A percentile compares a stretch with the other conserved stretches of the same genome.
These are phyloP conservation scores for Chloroceryle amazona DNA, from an alignment of 2,797 vertebrate genomes.

Conservation along the genomic window DNA sequence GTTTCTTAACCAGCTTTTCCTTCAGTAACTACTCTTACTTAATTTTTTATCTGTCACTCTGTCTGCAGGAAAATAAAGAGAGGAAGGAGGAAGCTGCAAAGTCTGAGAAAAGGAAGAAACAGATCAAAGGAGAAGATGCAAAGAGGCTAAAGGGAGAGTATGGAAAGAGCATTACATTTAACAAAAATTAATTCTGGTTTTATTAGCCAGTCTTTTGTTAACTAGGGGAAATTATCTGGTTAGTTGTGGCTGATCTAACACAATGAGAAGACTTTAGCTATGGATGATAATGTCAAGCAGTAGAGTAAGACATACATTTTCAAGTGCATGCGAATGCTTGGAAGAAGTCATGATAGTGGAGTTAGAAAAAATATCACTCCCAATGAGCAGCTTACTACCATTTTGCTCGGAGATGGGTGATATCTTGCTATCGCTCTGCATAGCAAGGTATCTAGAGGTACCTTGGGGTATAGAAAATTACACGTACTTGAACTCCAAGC, in stretches of 20 bases:
- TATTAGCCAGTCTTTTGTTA: background rate
- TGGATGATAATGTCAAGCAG: background rate
- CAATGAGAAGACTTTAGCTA: background rate
- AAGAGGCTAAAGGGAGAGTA: conserved; percentile 89
- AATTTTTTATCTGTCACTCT: background rate
- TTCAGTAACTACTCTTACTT: background rate
- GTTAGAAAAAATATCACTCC: background rate
- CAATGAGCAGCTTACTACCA: background rate
- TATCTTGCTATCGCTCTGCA: background rate
- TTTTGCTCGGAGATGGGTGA: background rate
- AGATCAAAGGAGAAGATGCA: conserved; percentile 89
- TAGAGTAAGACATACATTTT: background rate
- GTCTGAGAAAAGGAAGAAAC: conserved; percentile 91
- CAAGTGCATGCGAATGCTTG: background rate
- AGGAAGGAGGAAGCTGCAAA: conserved; percentile 88
- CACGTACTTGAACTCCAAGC: background rate
- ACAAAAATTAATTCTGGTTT: background rate
- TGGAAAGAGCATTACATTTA: conserved; percentile 86
- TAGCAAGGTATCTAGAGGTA: background rate
- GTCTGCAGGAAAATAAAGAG: conserved; percentile 89
- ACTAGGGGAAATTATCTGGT: background rate
- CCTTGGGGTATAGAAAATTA: background rate
- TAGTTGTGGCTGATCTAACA: background rate
- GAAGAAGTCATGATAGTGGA: background rate
- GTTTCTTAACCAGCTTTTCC: background rate